Conservation (phyloP, 2,888 invertebrate genomes). For the Cryptocheilus praepositus region DNA sequence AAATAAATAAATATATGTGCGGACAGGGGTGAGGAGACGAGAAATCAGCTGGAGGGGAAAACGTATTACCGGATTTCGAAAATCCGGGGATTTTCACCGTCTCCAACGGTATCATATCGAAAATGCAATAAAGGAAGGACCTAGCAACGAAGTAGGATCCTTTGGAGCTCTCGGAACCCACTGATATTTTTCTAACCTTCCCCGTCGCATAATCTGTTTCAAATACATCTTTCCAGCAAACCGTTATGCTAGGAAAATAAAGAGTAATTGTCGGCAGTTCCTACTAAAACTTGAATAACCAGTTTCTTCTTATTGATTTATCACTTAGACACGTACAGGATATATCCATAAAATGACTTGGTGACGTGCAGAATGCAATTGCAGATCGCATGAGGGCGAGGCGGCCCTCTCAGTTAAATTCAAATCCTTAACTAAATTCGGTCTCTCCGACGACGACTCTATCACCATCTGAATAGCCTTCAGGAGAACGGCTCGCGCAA, state of each 20-base stretch:
- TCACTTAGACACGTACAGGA: too few relatives aligned
- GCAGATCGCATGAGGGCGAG: not conserved
- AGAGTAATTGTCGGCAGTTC: too few relatives aligned
- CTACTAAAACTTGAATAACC: too few relatives aligned
- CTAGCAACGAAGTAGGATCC: not conserved
- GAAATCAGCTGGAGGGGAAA: not conserved
- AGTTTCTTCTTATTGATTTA: too few relatives aligned
- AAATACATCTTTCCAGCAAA: too few relatives aligned
- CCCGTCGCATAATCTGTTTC: too few relatives aligned
- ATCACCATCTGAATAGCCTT: slow-evolving; percentile 27
- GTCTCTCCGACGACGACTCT: slow-evolving; percentile 20
- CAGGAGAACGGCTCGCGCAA: slow-evolving; percentile 20
- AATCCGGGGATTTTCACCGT: slow-evolving; percentile 18
- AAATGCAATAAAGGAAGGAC: slow-evolving; percentile 7
- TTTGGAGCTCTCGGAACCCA: not conserved
- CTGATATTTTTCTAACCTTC: not conserved
- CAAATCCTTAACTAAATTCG: slow-evolving; percentile 28
- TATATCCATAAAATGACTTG: too few relatives aligned
- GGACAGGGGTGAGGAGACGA: not conserved
- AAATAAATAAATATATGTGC: slow-evolving; percentile 16
- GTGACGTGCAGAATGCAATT: not conserved
- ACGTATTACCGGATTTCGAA: slow-evolving; percentile 28
- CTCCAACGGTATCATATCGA: not conserved
- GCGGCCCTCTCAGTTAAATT: not conserved
- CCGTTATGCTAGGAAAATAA: too few relatives aligned